Conservation (phyloP, 1,140 invertebrate genomes). For the Drosophila repletoides region DNA sequence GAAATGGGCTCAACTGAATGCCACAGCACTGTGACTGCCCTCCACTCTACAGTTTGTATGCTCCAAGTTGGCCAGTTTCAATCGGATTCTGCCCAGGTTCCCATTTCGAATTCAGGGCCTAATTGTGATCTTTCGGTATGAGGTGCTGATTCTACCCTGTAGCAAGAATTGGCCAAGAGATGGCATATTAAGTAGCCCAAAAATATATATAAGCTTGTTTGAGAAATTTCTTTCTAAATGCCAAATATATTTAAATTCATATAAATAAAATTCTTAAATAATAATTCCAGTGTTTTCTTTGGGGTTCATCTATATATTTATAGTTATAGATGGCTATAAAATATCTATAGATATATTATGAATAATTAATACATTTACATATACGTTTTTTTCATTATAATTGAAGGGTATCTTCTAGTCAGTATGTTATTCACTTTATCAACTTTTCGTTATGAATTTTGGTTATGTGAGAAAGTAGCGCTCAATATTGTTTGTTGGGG, state of each 20-base stretch:
- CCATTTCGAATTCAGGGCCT: constrained; percentile 1
- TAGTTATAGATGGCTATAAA: too few relatives aligned
- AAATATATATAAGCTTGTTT: too few relatives aligned
- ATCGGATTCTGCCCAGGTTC: not conserved
- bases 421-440: not conserved
- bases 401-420: constrained; percentile 1
- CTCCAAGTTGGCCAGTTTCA: constrained; percentile 6
- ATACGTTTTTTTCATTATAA: too few relatives aligned
- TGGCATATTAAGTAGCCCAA: too few relatives aligned
- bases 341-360: too few relatives aligned
- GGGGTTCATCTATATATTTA: too few relatives aligned
- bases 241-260: too few relatives aligned
- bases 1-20: constrained; percentile 63
- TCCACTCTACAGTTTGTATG: not conserved
- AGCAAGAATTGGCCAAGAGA: too few relatives aligned
- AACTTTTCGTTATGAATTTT: constrained; percentile 9
- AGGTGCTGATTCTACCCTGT: constrained; percentile 10
- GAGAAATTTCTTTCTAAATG: too few relatives aligned
- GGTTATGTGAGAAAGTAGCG: constrained; percentile 54
- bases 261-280: too few relatives aligned
- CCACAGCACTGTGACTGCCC: constrained; percentile 44
- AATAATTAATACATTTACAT: too few relatives aligned
- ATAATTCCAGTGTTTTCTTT: too few relatives aligned
- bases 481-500: not conserved
- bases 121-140: constrained; percentile 29